Evolutionary conservation across 2,113 vertebrate genomes (phyloP).

Genomic region (Mastomys natalensis): DNA sequence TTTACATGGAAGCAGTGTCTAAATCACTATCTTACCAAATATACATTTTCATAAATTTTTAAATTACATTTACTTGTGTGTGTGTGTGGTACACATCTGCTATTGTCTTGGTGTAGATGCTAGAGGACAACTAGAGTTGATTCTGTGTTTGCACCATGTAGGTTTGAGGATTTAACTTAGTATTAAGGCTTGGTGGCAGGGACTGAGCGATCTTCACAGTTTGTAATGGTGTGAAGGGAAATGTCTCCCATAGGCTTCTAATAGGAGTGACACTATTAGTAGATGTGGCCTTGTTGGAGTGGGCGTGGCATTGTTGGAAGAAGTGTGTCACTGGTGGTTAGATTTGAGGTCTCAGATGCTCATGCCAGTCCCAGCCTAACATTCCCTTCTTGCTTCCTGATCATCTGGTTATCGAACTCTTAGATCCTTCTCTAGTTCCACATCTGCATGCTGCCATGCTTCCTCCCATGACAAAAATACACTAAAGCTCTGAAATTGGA

Average conservation of each 20-base stretch:
- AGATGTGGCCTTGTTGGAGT: neutral
- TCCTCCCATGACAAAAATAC: neutral
- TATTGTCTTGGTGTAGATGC: no score
- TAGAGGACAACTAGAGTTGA: neutral
- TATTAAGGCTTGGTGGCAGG: neutral
- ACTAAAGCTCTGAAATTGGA: neutral
- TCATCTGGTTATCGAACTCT: neutral
- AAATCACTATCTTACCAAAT: neutral
- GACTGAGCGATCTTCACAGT: neutral
- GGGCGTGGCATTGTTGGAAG: neutral
- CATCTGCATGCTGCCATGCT: neutral
- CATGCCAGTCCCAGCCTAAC: neutral
- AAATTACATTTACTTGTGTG: neutral
- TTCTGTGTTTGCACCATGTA: neutral
- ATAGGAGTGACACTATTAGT: neutral
- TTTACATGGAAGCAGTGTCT: neutral
- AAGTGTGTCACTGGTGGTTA: neutral
- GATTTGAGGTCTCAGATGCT: neutral
- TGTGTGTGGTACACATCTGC: neutral
- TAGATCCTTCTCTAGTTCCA: neutral
- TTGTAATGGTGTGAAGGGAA: neutral
- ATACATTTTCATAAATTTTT: neutral
- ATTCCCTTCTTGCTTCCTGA: neutral
- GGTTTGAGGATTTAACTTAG: neutral
- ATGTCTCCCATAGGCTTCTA: neutral